Conservation (phyloP, 2,797 vertebrate species). For the Diglossa cyanea region DNA sequence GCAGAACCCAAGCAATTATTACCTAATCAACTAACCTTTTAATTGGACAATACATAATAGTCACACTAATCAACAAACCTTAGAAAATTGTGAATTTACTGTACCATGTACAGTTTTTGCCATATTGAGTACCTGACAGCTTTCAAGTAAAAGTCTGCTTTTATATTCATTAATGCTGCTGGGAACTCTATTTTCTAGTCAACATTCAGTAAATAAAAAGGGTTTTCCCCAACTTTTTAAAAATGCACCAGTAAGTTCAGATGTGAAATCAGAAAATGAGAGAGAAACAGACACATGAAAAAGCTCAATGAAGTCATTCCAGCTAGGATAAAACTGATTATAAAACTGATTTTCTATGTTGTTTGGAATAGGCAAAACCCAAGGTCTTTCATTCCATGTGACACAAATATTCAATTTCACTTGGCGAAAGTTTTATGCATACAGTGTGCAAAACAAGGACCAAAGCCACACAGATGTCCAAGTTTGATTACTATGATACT, state of each 20-base stretch:
- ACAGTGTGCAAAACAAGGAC: background rate
- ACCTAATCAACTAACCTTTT: background rate
- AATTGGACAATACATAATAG: background rate
- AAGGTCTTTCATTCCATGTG: background rate
- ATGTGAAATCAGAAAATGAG: background rate
- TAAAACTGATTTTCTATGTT: background rate
- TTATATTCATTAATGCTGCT: background rate
- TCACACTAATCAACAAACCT: background rate
- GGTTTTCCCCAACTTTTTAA: background rate
- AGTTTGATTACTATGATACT: background rate
- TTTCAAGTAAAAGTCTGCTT: background rate
- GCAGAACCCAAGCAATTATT: background rate
- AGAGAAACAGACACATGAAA: background rate
- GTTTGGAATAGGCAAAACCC: background rate
- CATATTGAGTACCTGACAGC: background rate
- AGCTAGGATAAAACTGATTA: background rate
- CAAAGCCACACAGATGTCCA: background rate
- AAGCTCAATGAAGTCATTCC: background rate
- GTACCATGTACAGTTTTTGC: fast-evolving
- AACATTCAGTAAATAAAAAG: background rate
- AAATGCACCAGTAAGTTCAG: background rate
- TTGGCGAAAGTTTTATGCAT: background rate
- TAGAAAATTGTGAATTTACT: background rate
- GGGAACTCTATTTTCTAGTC: background rate
- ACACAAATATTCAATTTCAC: background rate